These are phyloP conservation scores for Pentamera pediparva DNA, from an alignment of 53 echinoderm and acorn worm genomes.

Conservation along the genomic window DNA sequence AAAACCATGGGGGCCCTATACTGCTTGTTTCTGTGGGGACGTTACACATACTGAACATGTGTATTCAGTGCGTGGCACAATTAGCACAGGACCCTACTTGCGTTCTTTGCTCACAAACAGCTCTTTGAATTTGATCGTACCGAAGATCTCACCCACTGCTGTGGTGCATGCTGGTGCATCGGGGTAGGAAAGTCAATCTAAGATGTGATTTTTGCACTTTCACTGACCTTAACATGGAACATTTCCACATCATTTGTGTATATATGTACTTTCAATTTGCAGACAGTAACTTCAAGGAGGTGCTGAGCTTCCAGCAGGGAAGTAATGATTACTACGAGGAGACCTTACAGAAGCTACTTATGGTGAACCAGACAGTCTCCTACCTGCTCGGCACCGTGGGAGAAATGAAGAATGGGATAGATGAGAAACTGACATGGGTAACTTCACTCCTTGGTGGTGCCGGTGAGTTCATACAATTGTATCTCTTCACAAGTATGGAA, in stretches of 20 bases:
- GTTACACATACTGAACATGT: too few relatives aligned
- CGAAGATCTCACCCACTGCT: too few relatives aligned
- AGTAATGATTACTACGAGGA: conserved; percentile 63
- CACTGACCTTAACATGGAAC: background rate
- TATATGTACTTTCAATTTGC: background rate
- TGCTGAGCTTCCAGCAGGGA: conserved; percentile 6
- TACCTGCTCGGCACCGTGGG: conserved; percentile 62
- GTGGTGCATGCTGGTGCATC: background rate
- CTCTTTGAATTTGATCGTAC: too few relatives aligned
- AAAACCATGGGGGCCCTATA: too few relatives aligned
- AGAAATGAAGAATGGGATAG: conserved; percentile 81
- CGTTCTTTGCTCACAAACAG: too few relatives aligned
- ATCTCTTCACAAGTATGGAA: too few relatives aligned
- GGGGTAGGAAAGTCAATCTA: too few relatives aligned
- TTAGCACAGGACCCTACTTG: too few relatives aligned
- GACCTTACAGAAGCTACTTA: conserved; percentile 77
- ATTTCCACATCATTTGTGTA: background rate
- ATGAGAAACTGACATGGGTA: conserved; percentile 78
- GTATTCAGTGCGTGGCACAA: too few relatives aligned
- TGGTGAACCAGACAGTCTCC: conserved; percentile 83
- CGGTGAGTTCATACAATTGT: conserved; percentile 47
- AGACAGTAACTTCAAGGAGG: conserved; percentile 14
- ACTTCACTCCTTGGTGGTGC: conserved; percentile 56
- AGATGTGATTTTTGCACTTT: background rate
- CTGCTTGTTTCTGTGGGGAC: too few relatives aligned